Evolutionary conservation across 2,888 invertebrate genomes (phyloP).

Genomic region (Melinopterus prodromus): DNA sequence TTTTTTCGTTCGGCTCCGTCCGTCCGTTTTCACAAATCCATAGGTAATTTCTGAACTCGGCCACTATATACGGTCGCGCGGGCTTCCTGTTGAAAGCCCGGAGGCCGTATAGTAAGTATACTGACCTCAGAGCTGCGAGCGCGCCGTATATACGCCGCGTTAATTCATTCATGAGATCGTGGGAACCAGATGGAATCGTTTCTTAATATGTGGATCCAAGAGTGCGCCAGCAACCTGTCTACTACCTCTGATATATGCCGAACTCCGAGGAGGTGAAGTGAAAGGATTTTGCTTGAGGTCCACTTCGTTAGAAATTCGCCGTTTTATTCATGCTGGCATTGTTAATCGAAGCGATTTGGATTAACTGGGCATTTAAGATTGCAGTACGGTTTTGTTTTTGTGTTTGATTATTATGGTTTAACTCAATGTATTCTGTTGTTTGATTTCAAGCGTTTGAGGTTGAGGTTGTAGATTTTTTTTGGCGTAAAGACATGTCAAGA

Average conservation of each 20-base stretch:
- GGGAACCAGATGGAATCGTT: slow-evolving; percentile 50
- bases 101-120: slow-evolving; percentile 53
- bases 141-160: slow-evolving; percentile 40
- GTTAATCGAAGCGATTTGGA: not conserved
- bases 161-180: slow-evolving; percentile 58
- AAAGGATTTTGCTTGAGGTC: not conserved
- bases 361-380: not conserved
- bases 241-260: not conserved
- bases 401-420: no score
- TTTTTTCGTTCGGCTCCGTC: not conserved
- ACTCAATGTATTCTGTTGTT: no score
- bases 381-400: no score
- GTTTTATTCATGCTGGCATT: not conserved
- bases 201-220: slow-evolving; percentile 36
- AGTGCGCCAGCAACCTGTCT: slow-evolving; percentile 19
- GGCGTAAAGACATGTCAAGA: no score
- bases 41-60: slow-evolving; percentile 4
- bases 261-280: not conserved
- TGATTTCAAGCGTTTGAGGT: no score
- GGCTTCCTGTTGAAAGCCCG: not conserved
- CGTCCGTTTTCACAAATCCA: not conserved
- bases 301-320: not conserved
- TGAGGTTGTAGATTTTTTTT: no score
- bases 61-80: not conserved
- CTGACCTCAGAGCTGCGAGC: slow-evolving; percentile 50